A percentile compares a stretch with the other conserved stretches of the same genome.
phyloP scores from a whole-genome alignment of 2,113 vertebrate species.

The Cavia aperea region DNA sequence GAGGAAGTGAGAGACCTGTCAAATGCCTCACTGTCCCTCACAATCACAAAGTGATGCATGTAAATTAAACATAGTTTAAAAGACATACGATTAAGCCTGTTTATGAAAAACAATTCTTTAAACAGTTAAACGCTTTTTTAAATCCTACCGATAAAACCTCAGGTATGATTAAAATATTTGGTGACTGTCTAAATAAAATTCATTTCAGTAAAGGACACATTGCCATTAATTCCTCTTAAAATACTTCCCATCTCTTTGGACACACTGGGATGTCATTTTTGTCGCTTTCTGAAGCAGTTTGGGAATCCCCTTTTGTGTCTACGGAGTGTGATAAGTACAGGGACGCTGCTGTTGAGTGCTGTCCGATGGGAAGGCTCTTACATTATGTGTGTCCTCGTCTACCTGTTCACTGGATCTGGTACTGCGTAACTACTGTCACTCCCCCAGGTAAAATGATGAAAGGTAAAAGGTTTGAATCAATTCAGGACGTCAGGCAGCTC shows the following conservation, averaged over 20 bases:
- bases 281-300: neutral
- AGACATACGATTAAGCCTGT: neutral
- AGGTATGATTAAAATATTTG: neutral
- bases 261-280: neutral
- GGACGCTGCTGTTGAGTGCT: neutral
- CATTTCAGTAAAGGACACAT: neutral
- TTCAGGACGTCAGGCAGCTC: neutral
- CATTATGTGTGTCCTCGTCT: neutral
- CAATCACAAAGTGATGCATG: neutral
- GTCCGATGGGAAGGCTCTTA: neutral
- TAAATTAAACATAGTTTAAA: neutral
- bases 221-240: neutral
- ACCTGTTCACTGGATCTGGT: neutral
- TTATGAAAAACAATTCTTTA: neutral
- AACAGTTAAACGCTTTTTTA: conserved; percentile 29
- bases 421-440: neutral
- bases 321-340: neutral
- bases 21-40: neutral
- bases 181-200: neutral
- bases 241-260: neutral
- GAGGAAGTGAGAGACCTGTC: neutral
- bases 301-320: neutral
- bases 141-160: neutral
- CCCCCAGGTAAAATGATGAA: neutral
- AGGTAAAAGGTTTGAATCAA: neutral